Base-by-base conservation (phyloP, 2,888 invertebrate species). In the Bugula neritina region DNA sequence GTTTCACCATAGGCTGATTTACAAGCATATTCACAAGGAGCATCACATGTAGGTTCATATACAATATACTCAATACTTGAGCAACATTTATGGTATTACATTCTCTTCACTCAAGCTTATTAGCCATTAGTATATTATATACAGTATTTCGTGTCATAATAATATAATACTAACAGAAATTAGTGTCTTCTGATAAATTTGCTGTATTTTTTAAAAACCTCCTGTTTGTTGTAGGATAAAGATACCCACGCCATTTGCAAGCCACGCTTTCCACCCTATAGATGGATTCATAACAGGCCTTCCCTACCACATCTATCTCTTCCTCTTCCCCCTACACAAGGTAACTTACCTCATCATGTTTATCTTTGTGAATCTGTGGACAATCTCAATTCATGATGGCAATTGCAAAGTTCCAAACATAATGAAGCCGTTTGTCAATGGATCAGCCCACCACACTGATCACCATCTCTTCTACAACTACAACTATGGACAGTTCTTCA, bases 401-500 rank as follows among this genome's bases (percentile, higher is more conserved):
- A 80, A 84, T 73, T 83, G 79, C 78, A 73, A 81, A 35, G 85
- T 85, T n/a, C 85, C 84, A 1, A 75, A 78, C 5, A 0, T 77
- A 0, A 74, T 86, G 0, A 78, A 82, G 74, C 81, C 82, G 0
- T 71, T 83, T 31, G 75, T 86, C 54, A 86, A 86, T 77, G 86
- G 86, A 27, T 80, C 85, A 1, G 86, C 86, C 23, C 86, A 86
- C 77, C 86, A 86, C 76, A 84, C 80, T 27, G 86, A 86, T 73
- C 86, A 86, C 76, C 86, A 86, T 73, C 72, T 85, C 23, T 85
- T 78, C 76, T 86, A 85, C 78, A 84, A 83, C 77, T 86, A 82
- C 78, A 86, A 86, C 77, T 86, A 86, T 73, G 86, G 86, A 13
- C 86, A 86, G 78, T 86, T 84, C 78, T 84, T 86, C 76, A 86